Evolutionary conservation across 2,113 vertebrate genomes (phyloP).

Genomic region (Sarotherodon lohbergeri): DNA sequence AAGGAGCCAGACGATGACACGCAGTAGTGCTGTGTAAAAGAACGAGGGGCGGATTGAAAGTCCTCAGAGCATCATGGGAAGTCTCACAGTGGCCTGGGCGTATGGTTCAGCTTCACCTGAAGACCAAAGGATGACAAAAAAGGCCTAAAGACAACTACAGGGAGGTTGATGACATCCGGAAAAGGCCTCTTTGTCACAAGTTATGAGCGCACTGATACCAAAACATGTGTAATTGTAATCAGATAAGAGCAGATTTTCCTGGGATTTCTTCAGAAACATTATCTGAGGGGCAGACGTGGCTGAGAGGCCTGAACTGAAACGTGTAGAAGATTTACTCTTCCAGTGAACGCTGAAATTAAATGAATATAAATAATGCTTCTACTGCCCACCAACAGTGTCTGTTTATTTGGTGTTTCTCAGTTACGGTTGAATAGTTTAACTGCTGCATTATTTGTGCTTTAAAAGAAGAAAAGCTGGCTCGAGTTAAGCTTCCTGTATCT

Average conservation of each 20-base stretch:
- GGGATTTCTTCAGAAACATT: background rate
- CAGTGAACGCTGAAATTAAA: background rate
- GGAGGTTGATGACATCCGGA: background rate
- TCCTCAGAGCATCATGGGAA: accelerated
- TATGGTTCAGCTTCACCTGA: background rate
- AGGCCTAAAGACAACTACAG: background rate
- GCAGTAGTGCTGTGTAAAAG: background rate
- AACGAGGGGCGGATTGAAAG: background rate
- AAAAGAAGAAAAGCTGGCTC: background rate
- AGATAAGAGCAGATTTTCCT: background rate
- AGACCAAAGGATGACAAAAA: background rate
- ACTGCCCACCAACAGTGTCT: background rate
- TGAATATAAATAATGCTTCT: background rate
- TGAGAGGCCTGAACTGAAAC: background rate
- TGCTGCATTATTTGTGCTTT: background rate
- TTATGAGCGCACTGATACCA: background rate
- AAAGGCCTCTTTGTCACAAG: background rate
- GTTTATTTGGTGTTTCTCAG: background rate
- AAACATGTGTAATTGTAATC: background rate
- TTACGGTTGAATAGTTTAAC: background rate
- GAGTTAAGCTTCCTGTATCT: background rate
- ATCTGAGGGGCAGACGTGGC: background rate
- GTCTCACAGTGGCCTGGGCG: background rate
- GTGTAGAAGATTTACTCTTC: background rate
- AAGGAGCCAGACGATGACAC: background rate